A percentile compares a stretch with the other conserved stretches of the same genome.
These are phyloP conservation scores for Geotrypetes seraphini DNA, from an alignment of 2,797 vertebrate genomes.

Conservation along the genomic window DNA sequence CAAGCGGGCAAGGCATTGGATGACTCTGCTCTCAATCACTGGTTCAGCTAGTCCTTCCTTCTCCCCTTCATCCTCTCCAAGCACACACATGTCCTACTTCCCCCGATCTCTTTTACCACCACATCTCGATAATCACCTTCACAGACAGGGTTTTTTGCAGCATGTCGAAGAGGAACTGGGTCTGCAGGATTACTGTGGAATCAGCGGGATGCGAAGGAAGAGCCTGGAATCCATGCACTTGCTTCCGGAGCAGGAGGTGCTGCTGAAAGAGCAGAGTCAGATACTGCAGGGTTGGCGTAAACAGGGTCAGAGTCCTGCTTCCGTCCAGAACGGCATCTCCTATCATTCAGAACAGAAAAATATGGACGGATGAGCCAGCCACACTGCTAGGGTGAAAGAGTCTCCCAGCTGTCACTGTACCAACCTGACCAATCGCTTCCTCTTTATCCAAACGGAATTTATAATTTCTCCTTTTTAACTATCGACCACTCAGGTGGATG, in stretches of 20 bases:
- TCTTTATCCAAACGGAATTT: too few species aligned
- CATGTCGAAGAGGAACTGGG: conserved; percentile 87
- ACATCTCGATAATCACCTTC: conserved; percentile 57
- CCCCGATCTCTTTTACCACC: neutral
- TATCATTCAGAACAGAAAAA: conserved; percentile 32
- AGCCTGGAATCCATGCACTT: conserved; percentile 75
- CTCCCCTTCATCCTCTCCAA: too few species aligned
- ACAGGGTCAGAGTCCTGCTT: conserved; percentile 79
- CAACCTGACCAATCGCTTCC: too few species aligned
- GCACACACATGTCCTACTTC: too few species aligned
- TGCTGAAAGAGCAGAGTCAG: conserved; percentile 80
- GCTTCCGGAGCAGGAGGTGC: conserved; percentile 65
- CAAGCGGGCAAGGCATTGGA: too few species aligned
- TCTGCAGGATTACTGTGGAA: conserved; percentile 68
- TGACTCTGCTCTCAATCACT: too few species aligned
- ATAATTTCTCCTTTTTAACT: too few species aligned
- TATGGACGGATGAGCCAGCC: too few species aligned
- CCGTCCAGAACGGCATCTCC: conserved; percentile 81
- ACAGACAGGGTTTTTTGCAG: conserved; percentile 86
- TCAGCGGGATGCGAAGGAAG: conserved; percentile 88
- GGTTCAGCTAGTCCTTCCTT: neutral
- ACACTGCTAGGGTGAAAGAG: too few species aligned
- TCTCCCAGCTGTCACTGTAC: too few species aligned
- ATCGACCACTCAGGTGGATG: too few species aligned
- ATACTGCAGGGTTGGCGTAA: conserved; percentile 72